These are phyloP conservation scores for Calonectris borealis DNA, from an alignment of 2,113 vertebrate species.

Conservation along the genomic window DNA sequence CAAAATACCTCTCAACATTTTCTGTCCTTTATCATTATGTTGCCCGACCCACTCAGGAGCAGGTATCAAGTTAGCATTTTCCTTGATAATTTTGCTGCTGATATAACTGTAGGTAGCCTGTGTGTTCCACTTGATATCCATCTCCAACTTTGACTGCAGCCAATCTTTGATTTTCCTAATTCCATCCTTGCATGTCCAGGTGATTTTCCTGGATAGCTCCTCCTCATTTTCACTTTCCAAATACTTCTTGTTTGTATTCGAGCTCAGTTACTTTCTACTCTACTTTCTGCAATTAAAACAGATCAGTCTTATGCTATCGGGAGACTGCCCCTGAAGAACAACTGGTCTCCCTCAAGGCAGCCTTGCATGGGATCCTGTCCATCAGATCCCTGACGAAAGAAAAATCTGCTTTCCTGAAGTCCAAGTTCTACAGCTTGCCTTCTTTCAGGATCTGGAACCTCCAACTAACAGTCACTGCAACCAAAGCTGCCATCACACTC, in stretches of 20 bases:
- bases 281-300: not conserved
- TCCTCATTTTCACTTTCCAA: not conserved
- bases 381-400: not conserved
- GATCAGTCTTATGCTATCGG: not conserved
- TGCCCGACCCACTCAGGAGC: not conserved
- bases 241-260: not conserved
- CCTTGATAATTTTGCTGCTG: not conserved
- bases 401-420: not conserved
- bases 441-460: not conserved
- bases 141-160: not conserved
- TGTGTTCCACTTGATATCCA: not conserved
- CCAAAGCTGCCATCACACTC: not conserved
- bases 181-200: not conserved
- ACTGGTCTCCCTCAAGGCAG: not conserved
- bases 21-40: not conserved
- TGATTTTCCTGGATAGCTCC: not conserved
- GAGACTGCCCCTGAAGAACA: not conserved
- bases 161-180: not conserved
- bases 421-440: not conserved
- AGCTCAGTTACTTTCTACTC: not conserved
- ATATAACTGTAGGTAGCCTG: not conserved
- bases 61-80: not conserved
- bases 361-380: not conserved
- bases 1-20: not conserved
- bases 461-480: not conserved